Base-by-base conservation (phyloP, 2,888 invertebrate species). In the Hypsopygia costalis region DNA sequence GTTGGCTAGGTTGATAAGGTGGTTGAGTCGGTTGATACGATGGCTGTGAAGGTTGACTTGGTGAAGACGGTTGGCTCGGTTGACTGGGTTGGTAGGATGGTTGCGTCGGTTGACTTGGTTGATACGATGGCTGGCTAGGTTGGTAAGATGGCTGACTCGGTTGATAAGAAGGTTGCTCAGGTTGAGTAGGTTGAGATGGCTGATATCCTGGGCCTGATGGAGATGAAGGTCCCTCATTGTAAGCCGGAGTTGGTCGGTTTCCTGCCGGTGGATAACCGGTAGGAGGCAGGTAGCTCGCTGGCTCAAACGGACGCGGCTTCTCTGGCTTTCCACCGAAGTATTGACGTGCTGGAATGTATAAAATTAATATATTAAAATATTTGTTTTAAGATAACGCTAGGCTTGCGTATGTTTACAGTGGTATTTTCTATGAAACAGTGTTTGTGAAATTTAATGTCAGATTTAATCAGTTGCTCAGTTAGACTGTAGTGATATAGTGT, bases 291-390 rank as follows among this genome's bases (percentile, higher is more conserved):
- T 85, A 85, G 10, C 61, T 61, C 7, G 80, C 68, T 33, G 92
- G 88, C 66, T 92, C 91, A 67, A 94, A 94, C 0, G 93, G 93
- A 52, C 93, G 82, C n/a, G 94, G 94, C 63, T 90, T 92, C 59
- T 93, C 92, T 1, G 93, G 91, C 43, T 90, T 86, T 43, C 90
- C 91, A 46, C 92, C 92, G 74, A 70, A 93, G 91, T 91, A 86
- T 48, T 94, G 94, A 11, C 94, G 92, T 71, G 92, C 94, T 94
- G 88, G 50, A 82, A 83, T 41, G 40, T 44, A 40, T 46, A 53
- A 46, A 46, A 53, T 43, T 21, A 21, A 21, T 21, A n/a, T n/a
- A n/a, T n/a, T n/a, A n/a, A n/a, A n/a, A n/a, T n/a, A n/a, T n/a
- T n/a, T n/a, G n/a, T n/a, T n/a, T n/a, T n/a, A n/a, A 16, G 2